A percentile compares a stretch with the other conserved stretches of the same genome.
Conservation (phyloP, 2,888 invertebrate species). For the Hirtodrosophila alboralis region DNA sequence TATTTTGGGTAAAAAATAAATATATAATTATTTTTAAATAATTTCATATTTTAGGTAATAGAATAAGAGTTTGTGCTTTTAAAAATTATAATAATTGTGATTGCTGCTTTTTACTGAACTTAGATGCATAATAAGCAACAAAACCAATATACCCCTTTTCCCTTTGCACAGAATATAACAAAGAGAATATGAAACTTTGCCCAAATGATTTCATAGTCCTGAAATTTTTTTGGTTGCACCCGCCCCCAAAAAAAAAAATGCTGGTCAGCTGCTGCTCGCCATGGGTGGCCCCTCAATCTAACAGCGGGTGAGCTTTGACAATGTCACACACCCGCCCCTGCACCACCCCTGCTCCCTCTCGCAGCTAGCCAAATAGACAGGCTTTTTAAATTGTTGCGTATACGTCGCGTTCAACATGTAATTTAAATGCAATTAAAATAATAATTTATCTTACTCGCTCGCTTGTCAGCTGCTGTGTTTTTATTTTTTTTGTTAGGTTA, state of each 20-base stretch:
- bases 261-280: slow-evolving; percentile 35
- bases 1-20: too few species aligned
- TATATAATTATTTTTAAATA: too few species aligned
- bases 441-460: slow-evolving; percentile 76
- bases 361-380: too few species aligned
- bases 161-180: too few species aligned
- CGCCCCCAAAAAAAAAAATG: slow-evolving; percentile 41
- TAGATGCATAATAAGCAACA: too few species aligned
- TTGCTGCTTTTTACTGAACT: too few species aligned
- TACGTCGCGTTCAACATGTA: slow-evolving; percentile 63
- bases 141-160: too few species aligned
- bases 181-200: slow-evolving; percentile 32
- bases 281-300: slow-evolving; percentile 62
- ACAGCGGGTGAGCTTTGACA: slow-evolving; percentile 55
- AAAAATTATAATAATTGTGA: too few species aligned
- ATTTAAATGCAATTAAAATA: slow-evolving; percentile 80
- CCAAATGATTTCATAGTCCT: slow-evolving; percentile 28
- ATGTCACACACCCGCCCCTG: neutral
- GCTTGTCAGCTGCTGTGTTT: slow-evolving; percentile 61
- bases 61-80: too few species aligned
- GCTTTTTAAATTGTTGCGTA: slow-evolving; percentile 62
- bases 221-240: slow-evolving; percentile 26
- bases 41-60: too few species aligned
- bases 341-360: neutral
- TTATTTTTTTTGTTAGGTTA: too few species aligned